phyloP scores from a whole-genome alignment of 2,888 invertebrate genomes.

The Mimumesa dahlbomi region DNA sequence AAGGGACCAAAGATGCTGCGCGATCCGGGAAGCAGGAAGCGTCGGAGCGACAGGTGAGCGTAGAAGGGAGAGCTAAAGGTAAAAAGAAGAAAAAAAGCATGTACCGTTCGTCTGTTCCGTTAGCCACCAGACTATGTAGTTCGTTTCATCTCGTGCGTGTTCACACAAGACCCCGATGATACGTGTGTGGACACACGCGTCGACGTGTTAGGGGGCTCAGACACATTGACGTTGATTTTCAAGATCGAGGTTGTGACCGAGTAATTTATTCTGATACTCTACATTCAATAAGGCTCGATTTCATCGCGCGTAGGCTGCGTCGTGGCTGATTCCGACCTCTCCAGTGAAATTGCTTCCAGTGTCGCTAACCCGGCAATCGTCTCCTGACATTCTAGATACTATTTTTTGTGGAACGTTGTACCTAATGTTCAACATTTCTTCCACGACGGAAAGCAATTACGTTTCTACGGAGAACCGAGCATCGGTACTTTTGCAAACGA shows the following conservation, averaged over 20 bases:
- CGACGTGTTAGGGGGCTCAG: no score
- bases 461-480: no score
- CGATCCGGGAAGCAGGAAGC: conserved; percentile 7
- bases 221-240: no score
- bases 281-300: no score
- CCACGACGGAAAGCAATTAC: no score
- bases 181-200: conserved; percentile 24
- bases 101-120: conserved; percentile 71
- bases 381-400: no score
- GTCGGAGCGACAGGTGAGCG: conserved; percentile 20
- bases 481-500: background rate
- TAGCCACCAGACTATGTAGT: conserved; percentile 63
- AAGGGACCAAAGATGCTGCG: conserved; percentile 24
- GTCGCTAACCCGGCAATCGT: no score
- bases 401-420: no score
- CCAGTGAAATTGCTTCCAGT: no score
- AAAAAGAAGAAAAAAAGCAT: conserved; percentile 41
- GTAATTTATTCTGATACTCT: conserved; percentile 29
- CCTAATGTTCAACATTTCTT: no score
- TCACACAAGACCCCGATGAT: background rate
- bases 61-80: conserved; percentile 1
- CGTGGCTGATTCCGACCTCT: no score
- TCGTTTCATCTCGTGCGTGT: conserved; percentile 23
- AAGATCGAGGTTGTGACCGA: conserved; percentile 62
- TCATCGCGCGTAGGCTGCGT: no score